Conservation (phyloP, 2,113 vertebrate genomes). For the Clupea harengus region DNA sequence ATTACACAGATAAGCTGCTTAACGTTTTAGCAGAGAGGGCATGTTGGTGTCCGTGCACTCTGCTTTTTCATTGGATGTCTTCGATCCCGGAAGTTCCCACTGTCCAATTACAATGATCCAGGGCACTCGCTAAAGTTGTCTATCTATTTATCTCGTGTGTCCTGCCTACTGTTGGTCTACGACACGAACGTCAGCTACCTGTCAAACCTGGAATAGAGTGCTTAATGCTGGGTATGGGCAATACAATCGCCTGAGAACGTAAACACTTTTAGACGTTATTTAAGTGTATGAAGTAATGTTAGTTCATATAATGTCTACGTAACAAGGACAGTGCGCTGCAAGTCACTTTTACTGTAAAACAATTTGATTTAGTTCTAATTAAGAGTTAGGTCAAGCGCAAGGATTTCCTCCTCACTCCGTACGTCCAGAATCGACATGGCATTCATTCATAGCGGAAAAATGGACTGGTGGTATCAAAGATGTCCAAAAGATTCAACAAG, state of each 20-base stretch:
- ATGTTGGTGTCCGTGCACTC: neutral
- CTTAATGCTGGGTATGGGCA: neutral
- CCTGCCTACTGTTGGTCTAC: neutral
- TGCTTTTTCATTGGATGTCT: slow-evolving; percentile 24
- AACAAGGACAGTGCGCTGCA: too few relatives aligned
- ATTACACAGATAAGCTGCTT: slow-evolving; percentile 26
- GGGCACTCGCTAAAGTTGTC: neutral
- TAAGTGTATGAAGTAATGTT: neutral
- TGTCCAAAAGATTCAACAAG: slow-evolving; percentile 24
- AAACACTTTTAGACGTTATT: neutral
- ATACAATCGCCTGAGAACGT: neutral
- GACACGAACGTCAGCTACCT: neutral
- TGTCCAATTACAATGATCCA: neutral
- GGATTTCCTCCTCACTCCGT: neutral
- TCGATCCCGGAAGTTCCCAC: slow-evolving; percentile 16
- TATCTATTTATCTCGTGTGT: neutral
- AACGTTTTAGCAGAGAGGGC: neutral
- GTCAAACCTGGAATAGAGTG: neutral
- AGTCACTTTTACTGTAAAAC: neutral
- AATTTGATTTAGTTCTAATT: neutral
- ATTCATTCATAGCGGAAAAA: slow-evolving; percentile 12
- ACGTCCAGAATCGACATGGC: neutral
- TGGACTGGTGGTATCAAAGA: slow-evolving; percentile 7
- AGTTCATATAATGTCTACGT: neutral
- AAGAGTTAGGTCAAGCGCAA: neutral